These are phyloP conservation scores for Aplocera efformata DNA, from an alignment of 2,888 invertebrate species.

Conservation along the genomic window DNA sequence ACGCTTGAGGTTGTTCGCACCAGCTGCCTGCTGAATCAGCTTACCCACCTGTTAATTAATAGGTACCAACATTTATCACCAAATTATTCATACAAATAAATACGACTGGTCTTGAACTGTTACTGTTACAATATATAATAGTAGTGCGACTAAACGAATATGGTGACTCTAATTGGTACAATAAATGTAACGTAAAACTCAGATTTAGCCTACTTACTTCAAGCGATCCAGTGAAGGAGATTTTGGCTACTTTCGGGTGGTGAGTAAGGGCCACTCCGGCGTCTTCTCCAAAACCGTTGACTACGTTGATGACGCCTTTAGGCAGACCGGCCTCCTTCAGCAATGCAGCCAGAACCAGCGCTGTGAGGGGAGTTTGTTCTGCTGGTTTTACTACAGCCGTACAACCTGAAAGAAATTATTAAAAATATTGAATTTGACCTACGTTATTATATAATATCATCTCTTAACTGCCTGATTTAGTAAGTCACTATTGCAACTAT, in stretches of 20 bases:
- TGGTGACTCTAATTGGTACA: background rate
- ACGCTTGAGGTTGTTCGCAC: constrained; percentile 88
- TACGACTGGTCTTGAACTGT: too few relatives aligned
- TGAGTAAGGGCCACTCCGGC: constrained; percentile 88
- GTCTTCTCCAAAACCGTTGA: constrained; percentile 89
- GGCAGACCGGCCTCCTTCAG: constrained; percentile 93
- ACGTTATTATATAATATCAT: too few relatives aligned
- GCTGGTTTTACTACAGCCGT: constrained; percentile 94
- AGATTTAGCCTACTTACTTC: too few relatives aligned
- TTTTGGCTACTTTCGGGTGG: constrained; percentile 88
- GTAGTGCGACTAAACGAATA: too few relatives aligned
- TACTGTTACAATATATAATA: too few relatives aligned
- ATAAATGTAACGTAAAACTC: too few relatives aligned
- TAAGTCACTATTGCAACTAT: too few relatives aligned
- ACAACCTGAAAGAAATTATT: constrained; percentile 78
- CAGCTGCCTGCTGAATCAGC: constrained; percentile 84
- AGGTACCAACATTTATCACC: background rate
- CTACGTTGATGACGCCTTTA: constrained; percentile 92
- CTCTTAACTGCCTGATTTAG: too few relatives aligned
- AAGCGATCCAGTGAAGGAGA: constrained; percentile 85
- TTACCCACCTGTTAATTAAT: constrained; percentile 69
- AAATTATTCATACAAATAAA: too few relatives aligned
- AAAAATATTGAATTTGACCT: too few relatives aligned
- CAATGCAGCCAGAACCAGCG: constrained; percentile 90
- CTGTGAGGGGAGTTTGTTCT: constrained; percentile 95